phyloP scores from a whole-genome alignment of 2,888 invertebrate species.

The Tetheella fluctuosa region DNA sequence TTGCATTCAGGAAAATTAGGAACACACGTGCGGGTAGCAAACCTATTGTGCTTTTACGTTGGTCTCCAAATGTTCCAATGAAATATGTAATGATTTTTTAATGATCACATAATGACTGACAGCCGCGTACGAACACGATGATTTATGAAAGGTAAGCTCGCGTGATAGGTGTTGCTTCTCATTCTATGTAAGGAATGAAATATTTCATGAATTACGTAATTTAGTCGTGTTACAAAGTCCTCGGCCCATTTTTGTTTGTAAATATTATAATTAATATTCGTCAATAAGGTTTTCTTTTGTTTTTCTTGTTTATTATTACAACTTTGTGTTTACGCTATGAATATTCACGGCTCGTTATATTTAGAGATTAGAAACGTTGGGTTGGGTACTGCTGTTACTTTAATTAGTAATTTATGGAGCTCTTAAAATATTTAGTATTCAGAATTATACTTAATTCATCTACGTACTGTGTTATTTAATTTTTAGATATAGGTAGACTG shows the following conservation, averaged over 20 bases:
- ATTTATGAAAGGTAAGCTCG: conserved; percentile 69
- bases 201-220: conserved; percentile 10
- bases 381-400: neutral
- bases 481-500: too few species aligned
- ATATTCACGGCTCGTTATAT: conserved; percentile 3
- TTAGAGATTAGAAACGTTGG: neutral
- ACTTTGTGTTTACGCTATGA: neutral
- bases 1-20: conserved; percentile 11
- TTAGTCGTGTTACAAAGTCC: conserved; percentile 3
- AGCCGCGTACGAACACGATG: conserved; percentile 58
- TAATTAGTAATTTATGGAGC: neutral
- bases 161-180: conserved; percentile 59
- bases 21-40: neutral
- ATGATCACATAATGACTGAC: conserved; percentile 78
- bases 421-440: neutral
- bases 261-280: conserved; percentile 45
- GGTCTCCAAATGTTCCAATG: conserved; percentile 23
- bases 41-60: neutral
- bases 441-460: neutral
- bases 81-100: conserved; percentile 76
- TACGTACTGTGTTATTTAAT: neutral
- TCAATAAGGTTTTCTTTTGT: conserved; percentile 22
- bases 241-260: conserved; percentile 37
- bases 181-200: neutral
- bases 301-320: conserved; percentile 5